Base-by-base conservation (phyloP, 2,113 vertebrate genomes). In the Entelurus aequoreus region DNA sequence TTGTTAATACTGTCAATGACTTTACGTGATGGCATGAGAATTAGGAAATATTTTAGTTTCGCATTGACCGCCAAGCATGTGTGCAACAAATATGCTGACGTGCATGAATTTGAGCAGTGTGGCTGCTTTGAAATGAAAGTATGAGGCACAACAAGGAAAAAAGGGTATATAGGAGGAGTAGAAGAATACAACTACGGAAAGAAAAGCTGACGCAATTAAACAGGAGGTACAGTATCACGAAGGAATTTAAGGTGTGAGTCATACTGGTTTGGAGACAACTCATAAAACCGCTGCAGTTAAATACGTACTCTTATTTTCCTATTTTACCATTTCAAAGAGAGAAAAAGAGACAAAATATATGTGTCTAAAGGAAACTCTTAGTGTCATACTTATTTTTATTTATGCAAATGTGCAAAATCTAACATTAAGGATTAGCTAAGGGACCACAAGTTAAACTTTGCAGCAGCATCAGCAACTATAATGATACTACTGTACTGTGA, bases 181-280 rank as follows among this genome's bases (percentile, higher is more conserved):
- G 59, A 6, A 48, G n/a, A 59, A 12, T 46, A 12, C 4, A 11
- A 46, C 6, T 46, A 44, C 5, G 44, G 36, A 38, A 8, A 63
- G 53, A 48, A 78, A 49, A 63, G 56, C 66, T 71, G 65, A 75
- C 63, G 47, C 48, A 19, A 56, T 66, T 57, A 71, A 48, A 59
- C 10, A 66, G 12, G 68, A 38, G 68, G 50, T 65, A 28, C 3
- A 28, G 28, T 28, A 69, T 68, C 6, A 1, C 16, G 55, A 10
- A 58, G 72, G 74, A 84, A 78, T 78, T 83, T 71, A 77, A 84
- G 79, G 79, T 86, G 77, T 68, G 77, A 84, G 66, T 84, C 81
- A 87, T 59, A 74, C 80, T 84, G 76, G 74, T 82, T 79, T 78
- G 77, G 72, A 76, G 65, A 51, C 75, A 78, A 78, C 75, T 75